Conservation (phyloP, 2,113 vertebrate species). For the Aix galericulata region DNA sequence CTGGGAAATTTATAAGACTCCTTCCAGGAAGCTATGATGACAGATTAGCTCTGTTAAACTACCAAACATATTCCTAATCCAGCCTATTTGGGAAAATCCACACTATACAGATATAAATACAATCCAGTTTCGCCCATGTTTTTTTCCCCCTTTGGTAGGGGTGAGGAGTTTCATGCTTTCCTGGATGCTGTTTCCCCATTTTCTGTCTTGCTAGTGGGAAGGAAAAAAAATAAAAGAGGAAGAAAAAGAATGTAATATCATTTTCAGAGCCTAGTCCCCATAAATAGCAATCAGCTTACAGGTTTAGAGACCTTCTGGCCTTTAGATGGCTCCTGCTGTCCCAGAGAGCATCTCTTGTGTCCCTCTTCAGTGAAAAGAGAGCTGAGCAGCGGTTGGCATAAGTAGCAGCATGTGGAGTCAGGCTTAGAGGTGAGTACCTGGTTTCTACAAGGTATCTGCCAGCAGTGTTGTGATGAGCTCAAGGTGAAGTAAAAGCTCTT, state of each 20-base stretch:
- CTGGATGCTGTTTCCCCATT: not conserved
- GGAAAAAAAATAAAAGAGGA: too few species aligned
- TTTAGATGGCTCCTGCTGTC: constrained; percentile 29
- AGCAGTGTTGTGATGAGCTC: not conserved
- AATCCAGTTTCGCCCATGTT: not conserved
- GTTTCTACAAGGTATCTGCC: not conserved
- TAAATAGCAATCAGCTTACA: constrained; percentile 59
- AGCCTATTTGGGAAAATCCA: not conserved
- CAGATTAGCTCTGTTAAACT: constrained; percentile 11
- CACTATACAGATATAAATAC: not conserved
- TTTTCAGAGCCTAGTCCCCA: constrained; percentile 19
- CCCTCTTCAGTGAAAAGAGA: not conserved
- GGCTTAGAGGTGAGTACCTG: not conserved
- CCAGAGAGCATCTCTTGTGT: not conserved
- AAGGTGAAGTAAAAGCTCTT: not conserved
- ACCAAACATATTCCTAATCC: not conserved
- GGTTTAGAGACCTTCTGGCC: constrained; percentile 47
- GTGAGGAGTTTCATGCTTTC: not conserved
- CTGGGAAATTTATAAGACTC: not conserved
- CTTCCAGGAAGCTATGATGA: not conserved
- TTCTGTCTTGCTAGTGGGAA: not conserved
- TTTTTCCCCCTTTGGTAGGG: not conserved
- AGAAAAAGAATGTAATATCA: not conserved
- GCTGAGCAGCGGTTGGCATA: fast-evolving
- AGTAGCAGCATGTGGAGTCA: not conserved